Percentiles rank a stretch among this genome's conserved stretches.
Conservation (phyloP, 2,113 vertebrate species). For the Rynchops niger region DNA sequence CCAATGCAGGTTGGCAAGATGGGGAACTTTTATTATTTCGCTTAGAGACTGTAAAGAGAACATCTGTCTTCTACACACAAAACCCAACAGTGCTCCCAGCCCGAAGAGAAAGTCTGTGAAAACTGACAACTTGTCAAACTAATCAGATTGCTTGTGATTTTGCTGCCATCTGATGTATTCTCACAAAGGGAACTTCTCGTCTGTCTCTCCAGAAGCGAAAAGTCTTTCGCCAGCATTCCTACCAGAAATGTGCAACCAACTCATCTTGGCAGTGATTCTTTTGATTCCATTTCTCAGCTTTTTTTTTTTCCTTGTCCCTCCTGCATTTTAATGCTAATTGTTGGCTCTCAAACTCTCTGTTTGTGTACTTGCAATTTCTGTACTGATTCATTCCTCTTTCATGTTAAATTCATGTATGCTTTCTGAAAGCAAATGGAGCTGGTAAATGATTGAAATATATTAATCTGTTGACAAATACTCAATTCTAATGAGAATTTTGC, state of each 20-base stretch:
- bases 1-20: background rate
- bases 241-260: background rate
- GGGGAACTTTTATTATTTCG: background rate
- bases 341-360: background rate
- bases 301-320: background rate
- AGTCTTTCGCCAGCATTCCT: background rate
- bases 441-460: background rate
- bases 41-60: conserved; percentile 20
- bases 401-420: background rate
- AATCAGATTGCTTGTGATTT: conserved; percentile 11
- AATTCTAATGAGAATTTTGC: background rate
- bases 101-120: background rate
- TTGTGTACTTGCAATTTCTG: background rate
- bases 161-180: background rate
- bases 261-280: background rate
- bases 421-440: background rate
- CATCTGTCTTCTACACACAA: conserved; percentile 41
- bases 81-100: background rate
- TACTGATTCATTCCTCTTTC: background rate
- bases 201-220: background rate
- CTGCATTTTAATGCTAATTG: background rate
- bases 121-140: conserved; percentile 35
- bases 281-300: background rate
- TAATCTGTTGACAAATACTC: background rate
- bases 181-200: background rate